A percentile compares a stretch with the other conserved stretches of the same genome.
Evolutionary conservation across 2,888 invertebrate species (phyloP).

Genomic region (Heliconius hortense): DNA sequence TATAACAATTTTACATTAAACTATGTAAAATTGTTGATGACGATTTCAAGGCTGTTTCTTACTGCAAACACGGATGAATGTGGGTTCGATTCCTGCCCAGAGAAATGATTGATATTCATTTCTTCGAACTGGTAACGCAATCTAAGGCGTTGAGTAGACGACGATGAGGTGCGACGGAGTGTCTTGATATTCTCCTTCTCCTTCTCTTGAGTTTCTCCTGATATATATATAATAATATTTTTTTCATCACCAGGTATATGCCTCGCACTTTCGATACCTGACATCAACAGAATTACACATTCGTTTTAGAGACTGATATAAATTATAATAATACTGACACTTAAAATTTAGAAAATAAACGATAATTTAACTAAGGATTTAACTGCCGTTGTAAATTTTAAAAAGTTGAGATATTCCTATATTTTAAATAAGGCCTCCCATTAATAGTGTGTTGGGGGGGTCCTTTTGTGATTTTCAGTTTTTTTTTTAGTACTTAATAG

Average conservation of each 20-base stretch:
- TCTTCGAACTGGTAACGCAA: no score
- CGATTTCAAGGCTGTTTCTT: neutral
- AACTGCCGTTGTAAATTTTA: neutral
- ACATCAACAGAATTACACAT: slow-evolving; percentile 48
- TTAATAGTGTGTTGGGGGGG: no score
- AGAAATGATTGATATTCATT: no score
- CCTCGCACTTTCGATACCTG: slow-evolving; percentile 72
- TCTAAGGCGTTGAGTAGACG: neutral
- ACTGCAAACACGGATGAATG: neutral
- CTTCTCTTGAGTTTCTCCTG: no score
- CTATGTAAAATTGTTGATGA: neutral
- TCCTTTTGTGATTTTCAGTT: neutral
- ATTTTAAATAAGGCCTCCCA: neutral
- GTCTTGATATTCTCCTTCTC: no score
- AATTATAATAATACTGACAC: slow-evolving; percentile 6
- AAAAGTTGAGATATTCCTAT: neutral
- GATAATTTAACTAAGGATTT: neutral
- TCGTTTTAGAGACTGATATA: slow-evolving; percentile 9
- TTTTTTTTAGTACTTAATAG: neutral
- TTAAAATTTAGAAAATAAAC: neutral
- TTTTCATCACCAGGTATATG: slow-evolving; percentile 64
- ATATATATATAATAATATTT: neutral
- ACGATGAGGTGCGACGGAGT: no score
- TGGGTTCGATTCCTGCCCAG: neutral
- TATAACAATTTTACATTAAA: no score